Evolutionary conservation across 1,140 invertebrate genomes (phyloP).

Genomic region (Cepaea nemoralis): DNA sequence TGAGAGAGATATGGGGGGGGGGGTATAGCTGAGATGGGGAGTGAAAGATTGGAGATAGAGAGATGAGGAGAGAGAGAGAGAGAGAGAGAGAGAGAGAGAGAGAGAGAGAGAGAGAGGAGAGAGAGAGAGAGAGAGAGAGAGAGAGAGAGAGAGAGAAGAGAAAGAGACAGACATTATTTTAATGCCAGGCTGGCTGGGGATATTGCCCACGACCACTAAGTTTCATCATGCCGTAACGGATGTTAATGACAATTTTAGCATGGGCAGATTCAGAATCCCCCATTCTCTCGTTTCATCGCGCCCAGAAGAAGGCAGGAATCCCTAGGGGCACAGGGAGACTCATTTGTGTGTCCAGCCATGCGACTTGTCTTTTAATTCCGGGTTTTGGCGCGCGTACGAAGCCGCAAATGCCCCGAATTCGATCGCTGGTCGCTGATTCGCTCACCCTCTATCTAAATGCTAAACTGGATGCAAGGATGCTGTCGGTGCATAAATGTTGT

Average conservation of each 20-base stretch:
- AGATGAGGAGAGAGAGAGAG: conserved; percentile 8
- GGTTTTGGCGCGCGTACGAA: background rate
- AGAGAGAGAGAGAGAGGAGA: conserved; percentile 9
- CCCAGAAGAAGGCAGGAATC: conserved; percentile 6
- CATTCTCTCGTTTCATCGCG: conserved; percentile 8
- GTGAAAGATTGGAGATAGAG: too few species aligned
- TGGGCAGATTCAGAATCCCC: background rate
- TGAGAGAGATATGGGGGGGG: too few species aligned
- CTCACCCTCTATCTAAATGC: conserved; percentile 27
- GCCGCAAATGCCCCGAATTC: conserved; percentile 25
- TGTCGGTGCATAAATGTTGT: background rate
- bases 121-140: background rate
- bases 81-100: conserved; percentile 20
- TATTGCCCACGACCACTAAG: background rate
- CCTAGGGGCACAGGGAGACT: conserved; percentile 21
- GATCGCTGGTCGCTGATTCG: conserved; percentile 8
- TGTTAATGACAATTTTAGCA: conserved; percentile 32
- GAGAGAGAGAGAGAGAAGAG: background rate
- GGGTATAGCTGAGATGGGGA: too few species aligned
- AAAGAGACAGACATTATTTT: background rate
- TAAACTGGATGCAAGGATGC: background rate
- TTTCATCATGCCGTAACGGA: background rate
- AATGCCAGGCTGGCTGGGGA: background rate
- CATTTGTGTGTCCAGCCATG: conserved; percentile 27
- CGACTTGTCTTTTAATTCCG: conserved; percentile 30